Conservation (phyloP, 2,797 vertebrate genomes). For the Psittacula echo region DNA sequence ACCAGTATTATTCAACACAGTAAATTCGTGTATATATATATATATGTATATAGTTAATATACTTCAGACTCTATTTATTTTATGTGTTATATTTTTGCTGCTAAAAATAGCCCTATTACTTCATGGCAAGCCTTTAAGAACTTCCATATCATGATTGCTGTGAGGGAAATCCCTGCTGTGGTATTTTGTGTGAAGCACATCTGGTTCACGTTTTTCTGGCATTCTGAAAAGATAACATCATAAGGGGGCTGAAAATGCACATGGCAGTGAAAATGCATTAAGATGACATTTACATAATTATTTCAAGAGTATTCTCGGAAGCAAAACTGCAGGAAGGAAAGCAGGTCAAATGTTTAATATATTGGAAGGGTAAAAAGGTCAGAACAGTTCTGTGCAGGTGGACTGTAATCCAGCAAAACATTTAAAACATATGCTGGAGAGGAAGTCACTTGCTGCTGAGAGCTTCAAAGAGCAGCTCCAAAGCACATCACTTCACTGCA, state of each 20-base stretch:
- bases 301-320: slow-evolving; percentile 48
- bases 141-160: not conserved
- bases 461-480: slow-evolving; percentile 44
- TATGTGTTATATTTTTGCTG: not conserved
- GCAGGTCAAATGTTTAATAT: slow-evolving; percentile 55
- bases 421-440: slow-evolving; percentile 56
- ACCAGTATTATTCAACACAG: not conserved
- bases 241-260: slow-evolving; percentile 37
- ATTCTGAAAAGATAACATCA: slow-evolving; percentile 53
- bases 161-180: slow-evolving; percentile 54
- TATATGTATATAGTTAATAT: not conserved
- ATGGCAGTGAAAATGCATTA: slow-evolving; percentile 44
- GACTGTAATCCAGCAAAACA: slow-evolving; percentile 27
- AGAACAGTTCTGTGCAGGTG: slow-evolving; percentile 8
- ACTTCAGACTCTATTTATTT: not conserved
- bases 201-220: slow-evolving; percentile 54
- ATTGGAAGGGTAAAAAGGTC: slow-evolving; percentile 35
- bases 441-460: slow-evolving; percentile 44
- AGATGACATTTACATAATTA: slow-evolving; percentile 62
- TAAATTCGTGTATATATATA: not conserved
- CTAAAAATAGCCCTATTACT: not conserved
- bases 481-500: not conserved
- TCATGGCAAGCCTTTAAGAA: not conserved
- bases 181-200: slow-evolving; percentile 41
- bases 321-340: slow-evolving; percentile 41